These are phyloP conservation scores for Cynopterus brachyotis DNA, from an alignment of 2,113 vertebrate species.

Conservation along the genomic window DNA sequence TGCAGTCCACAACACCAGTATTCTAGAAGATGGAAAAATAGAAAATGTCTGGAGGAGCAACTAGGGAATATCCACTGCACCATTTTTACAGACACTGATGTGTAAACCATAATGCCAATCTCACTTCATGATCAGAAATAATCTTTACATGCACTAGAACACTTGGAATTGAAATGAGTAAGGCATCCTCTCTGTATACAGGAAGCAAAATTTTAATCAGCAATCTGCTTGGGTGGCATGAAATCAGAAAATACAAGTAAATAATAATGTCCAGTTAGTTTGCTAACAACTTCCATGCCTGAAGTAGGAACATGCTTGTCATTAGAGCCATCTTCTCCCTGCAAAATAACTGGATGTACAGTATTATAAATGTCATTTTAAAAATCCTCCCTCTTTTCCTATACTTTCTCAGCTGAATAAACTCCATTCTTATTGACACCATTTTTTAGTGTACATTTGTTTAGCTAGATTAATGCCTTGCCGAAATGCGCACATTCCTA, in stretches of 20 bases:
- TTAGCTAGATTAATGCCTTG: neutral
- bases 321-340: neutral
- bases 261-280: neutral
- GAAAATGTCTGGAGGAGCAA: neutral
- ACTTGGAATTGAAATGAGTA: neutral
- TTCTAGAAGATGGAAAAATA: neutral
- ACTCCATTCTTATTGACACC: neutral
- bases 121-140: conserved; percentile 28
- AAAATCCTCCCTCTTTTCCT: neutral
- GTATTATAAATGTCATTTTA: neutral
- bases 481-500: neutral
- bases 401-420: neutral
- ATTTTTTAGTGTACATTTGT: neutral
- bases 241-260: conserved; percentile 12
- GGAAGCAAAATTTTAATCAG: conserved; percentile 41
- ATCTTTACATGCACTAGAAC: neutral
- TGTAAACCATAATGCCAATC: conserved; percentile 19
- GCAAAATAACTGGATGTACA: neutral
- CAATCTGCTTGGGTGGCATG: neutral
- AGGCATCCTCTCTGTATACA: neutral
- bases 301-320: neutral
- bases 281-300: neutral
- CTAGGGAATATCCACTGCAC: neutral
- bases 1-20: neutral
- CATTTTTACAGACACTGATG: neutral